Percentiles rank a stretch among this genome's conserved stretches.
phyloP scores from a whole-genome alignment of 2,888 invertebrate species.

The Rutpela maculata region DNA sequence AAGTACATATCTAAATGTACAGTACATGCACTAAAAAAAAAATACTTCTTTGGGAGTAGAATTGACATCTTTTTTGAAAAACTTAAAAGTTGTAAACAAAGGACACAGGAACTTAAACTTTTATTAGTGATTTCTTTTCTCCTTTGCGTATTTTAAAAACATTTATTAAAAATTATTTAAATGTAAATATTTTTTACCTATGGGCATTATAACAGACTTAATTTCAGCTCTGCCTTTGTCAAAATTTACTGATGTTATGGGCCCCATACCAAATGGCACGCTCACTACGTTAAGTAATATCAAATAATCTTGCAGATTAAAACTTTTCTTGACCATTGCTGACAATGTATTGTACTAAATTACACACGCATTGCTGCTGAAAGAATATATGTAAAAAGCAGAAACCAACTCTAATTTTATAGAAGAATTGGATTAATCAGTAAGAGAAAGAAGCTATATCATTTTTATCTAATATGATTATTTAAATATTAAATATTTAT shows the following conservation, averaged over 20 bases:
- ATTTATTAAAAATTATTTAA: too few species aligned
- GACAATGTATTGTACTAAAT: not conserved
- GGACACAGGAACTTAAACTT: too few species aligned
- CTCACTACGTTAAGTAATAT: not conserved
- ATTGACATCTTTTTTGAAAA: too few species aligned
- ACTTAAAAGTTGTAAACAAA: too few species aligned
- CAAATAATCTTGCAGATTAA: not conserved
- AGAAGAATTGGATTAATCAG: not conserved
- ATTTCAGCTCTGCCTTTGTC: not conserved
- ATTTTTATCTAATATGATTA: not conserved
- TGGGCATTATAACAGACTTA: not conserved
- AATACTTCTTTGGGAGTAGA: too few species aligned
- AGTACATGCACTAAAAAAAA: too few species aligned
- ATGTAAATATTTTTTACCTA: slow-evolving; percentile 16
- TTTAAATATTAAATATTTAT: not conserved
- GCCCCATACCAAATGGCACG: slow-evolving; percentile 27
- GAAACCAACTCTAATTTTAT: not conserved
- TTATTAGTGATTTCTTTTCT: too few species aligned
- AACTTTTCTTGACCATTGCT: not conserved
- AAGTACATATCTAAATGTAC: too few species aligned
- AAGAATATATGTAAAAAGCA: not conserved
- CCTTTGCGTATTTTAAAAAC: too few species aligned
- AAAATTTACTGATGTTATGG: slow-evolving; percentile 9
- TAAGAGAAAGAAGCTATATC: not conserved
- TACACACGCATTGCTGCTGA: not conserved